Percentiles rank a stretch among this genome's conserved stretches.
Evolutionary conservation across 2,113 vertebrate species (phyloP).

Genomic region (Mirza zaza): DNA sequence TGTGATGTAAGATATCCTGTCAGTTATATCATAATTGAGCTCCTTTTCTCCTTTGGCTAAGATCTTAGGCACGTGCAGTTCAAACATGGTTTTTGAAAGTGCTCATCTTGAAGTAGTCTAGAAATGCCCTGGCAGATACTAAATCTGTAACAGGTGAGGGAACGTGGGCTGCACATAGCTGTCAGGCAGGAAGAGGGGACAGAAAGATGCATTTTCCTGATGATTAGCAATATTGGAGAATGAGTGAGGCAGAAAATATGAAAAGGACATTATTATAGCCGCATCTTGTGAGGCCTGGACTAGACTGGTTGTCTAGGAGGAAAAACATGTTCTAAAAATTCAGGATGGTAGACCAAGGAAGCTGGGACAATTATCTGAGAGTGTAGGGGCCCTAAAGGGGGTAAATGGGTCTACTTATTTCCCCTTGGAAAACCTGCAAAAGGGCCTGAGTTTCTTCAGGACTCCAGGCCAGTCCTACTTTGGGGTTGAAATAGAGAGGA

Average conservation of each 20-base stretch:
- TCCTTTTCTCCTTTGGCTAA: neutral
- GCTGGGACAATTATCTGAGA: neutral
- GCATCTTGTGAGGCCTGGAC: neutral
- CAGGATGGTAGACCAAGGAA: neutral
- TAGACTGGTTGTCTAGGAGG: neutral
- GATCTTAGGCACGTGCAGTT: neutral
- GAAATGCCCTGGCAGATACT: neutral
- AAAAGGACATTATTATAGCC: neutral
- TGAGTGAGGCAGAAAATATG: rapidly evolving
- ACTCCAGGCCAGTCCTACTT: neutral
- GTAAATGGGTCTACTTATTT: neutral
- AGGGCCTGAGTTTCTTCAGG: neutral
- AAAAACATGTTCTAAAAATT: neutral
- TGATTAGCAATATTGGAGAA: neutral
- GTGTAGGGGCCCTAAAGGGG: neutral
- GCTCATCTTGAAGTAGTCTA: neutral
- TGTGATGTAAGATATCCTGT: neutral
- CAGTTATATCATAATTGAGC: neutral
- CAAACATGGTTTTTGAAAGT: neutral
- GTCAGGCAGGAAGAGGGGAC: neutral
- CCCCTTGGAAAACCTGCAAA: neutral
- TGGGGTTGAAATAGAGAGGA: neutral
- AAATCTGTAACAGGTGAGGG: neutral
- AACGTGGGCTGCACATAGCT: neutral
- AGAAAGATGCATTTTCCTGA: neutral